Conservation (phyloP, 1,140 invertebrate species). For the Helicorthomorpha holstii region DNA sequence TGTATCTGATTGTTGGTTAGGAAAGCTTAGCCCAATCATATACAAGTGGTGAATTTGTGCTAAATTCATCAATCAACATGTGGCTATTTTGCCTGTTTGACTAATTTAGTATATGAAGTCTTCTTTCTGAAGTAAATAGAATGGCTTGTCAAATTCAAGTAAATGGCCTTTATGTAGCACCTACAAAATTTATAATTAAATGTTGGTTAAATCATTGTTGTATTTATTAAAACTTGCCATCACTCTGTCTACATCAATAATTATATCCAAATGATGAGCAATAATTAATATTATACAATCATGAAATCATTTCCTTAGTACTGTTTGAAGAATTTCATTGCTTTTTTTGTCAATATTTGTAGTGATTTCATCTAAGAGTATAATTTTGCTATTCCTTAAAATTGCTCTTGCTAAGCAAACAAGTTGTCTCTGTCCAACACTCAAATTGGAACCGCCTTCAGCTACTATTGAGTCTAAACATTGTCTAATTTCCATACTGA, state of each 20-base stretch:
- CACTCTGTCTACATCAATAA: slow-evolving; percentile 58
- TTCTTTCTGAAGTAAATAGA: slow-evolving; percentile 36
- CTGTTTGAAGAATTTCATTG: slow-evolving; percentile 21
- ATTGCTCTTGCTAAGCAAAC: slow-evolving; percentile 56
- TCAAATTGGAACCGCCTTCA: slow-evolving; percentile 40
- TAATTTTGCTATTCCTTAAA: slow-evolving; percentile 40
- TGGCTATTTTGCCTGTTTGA: neutral
- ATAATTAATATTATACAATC: slow-evolving; percentile 59
- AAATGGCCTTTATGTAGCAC: slow-evolving; percentile 2
- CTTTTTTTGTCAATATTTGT: slow-evolving; percentile 44
- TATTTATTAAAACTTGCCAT: slow-evolving; percentile 31
- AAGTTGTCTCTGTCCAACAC: slow-evolving; percentile 53
- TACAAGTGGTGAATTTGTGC: slow-evolving; percentile 1
- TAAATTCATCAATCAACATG: neutral
- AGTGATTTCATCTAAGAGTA: slow-evolving; percentile 55
- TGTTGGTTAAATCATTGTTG: too few relatives aligned
- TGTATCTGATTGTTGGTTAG: too few relatives aligned
- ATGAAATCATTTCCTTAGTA: slow-evolving; percentile 16
- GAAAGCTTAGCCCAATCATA: too few relatives aligned
- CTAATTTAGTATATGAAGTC: slow-evolving; percentile 26
- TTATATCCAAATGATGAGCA: slow-evolving; percentile 61
- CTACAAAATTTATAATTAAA: slow-evolving; percentile 1
- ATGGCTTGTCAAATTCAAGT: slow-evolving; percentile 48
- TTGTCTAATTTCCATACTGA: slow-evolving; percentile 11
- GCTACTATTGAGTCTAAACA: slow-evolving; percentile 20